Base-by-base conservation (phyloP, 1,140 invertebrate species). In the Euborellia annulipes region DNA sequence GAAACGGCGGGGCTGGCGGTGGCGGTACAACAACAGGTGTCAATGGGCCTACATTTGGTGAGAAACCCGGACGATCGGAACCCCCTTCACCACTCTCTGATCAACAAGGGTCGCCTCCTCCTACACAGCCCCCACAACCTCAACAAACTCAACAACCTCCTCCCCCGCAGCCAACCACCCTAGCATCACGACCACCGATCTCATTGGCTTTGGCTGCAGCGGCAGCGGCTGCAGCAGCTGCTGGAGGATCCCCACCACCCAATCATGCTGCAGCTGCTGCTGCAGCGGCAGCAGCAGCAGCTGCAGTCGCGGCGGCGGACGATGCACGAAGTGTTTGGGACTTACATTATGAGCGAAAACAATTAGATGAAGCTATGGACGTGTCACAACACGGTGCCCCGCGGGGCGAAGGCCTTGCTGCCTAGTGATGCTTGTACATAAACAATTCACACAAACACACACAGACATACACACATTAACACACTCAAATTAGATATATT, bases 391-490 rank as follows among this genome's bases (percentile, higher is more conserved):
- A 68, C 40, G 55, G 62, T 8, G 51, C 66, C 3, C 55, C 64
- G 1, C 55, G 67, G 36, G 64, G 68, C n/a, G 69, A 71, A 49
- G 67, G 68, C 8, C 47, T 71, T 22, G 58, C 71, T 56, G 58
- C 72, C 63, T 66, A 63, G 65, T 51, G 40, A 39, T 42, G 32
- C 4, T 9, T 20, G 13, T 30, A 20, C n/a, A 7, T 4, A 9
- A n/a, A 42, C 9, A n/a, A 14, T 20, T 27, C 30, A 40, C 19
- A n/a, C 18, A 13, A 19, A 16, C 43, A 16, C 43, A 18, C 2
- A 11, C 21, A 23, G n/a, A 1, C 18, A 14, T 32, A n/a, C 41
- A 16, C 11, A 41, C 41, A 34, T 43, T 17, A 23, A 20, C 40
- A 20, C 21, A 17, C n/a, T 19, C n/a, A 14, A 14, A 19, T 22